Base-by-base conservation (phyloP, 2,113 vertebrate genomes). In the Labrus mixtus region DNA sequence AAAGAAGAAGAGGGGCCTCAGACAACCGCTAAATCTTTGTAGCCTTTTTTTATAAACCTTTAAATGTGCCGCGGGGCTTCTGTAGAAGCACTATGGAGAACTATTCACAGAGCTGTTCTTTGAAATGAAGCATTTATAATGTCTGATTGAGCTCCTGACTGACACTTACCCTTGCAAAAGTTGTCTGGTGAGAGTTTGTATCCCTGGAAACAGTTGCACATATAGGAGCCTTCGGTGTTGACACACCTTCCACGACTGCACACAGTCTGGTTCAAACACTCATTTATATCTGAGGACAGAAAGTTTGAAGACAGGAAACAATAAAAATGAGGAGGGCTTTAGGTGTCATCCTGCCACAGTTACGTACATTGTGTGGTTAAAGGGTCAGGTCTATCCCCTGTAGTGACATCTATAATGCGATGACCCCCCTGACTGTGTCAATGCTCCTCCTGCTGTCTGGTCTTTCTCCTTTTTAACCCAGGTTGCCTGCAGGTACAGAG, bases 141-240 rank as follows among this genome's bases (percentile, higher is more conserved):
- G 56, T 50, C 61, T 48, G 57, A 23, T 46, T 33, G 9, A 76
- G 29, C 59, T 63, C 17, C 13, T 71, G 70, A 77, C 59, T 61
- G 65, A 69, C 57, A 23, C 39, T 73, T 92, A 95, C 94, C 94
- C 87, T 89, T 90, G 82, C 95, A 95, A 75, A 83, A 53, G 51
- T 85, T 90, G 53, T 94, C 91, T 23, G 55, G 23, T 36, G 89
- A 85, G 79, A 89, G 73, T 79, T 90, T 55, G 81, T 93, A 95
- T 60, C 93, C 94, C 13, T 88, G 89, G 81, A 93, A 91, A 73
- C 94, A 95, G 84, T 81, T 86, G 87, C 94, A 95, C 53, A 53
- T 89, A 70, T 93, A 94, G 73, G 92, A 95, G 57, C 94, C 94
- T 57, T 94, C 91, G 0, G 78, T 86, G 89, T 95, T 95, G 87